phyloP scores from a whole-genome alignment of 2,888 invertebrate species.

The Cyaniris semiargus region DNA sequence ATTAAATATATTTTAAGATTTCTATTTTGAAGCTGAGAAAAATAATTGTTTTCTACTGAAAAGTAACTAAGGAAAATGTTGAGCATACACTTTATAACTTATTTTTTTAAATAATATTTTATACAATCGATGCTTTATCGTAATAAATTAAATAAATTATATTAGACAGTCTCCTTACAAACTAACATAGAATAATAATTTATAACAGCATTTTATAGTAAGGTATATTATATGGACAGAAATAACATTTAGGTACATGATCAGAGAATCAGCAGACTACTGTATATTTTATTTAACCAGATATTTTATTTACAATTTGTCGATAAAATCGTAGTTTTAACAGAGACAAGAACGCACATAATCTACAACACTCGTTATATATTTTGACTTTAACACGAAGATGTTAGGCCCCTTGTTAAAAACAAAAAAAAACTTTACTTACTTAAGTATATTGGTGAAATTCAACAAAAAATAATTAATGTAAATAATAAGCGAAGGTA shows the following conservation, averaged over 20 bases:
- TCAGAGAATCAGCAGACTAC: not conserved
- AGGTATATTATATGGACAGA: not conserved
- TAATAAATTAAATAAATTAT: not conserved
- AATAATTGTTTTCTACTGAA: not conserved
- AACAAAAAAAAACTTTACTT: not conserved
- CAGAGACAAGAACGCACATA: not conserved
- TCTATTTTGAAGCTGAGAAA: conserved; percentile 22
- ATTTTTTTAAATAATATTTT: not conserved
- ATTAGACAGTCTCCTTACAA: conserved; percentile 4
- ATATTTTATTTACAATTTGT: not conserved
- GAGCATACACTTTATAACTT: conserved; percentile 13
- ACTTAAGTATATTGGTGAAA: not conserved
- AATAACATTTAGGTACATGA: not conserved
- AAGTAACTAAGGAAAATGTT: conserved; percentile 11
- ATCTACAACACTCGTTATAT: not conserved
- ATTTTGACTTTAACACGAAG: not conserved
- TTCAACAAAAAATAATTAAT: not conserved
- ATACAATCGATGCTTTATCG: not conserved
- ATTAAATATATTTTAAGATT: conserved; percentile 22
- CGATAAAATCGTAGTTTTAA: not conserved
- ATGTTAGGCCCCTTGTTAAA: conserved; percentile 7
- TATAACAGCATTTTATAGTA: not conserved
- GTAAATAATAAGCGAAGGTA: not conserved
- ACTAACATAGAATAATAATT: conserved; percentile 7
- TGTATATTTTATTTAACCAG: not conserved